Conservation (phyloP, 2,113 vertebrate species). For the Progne subis region DNA sequence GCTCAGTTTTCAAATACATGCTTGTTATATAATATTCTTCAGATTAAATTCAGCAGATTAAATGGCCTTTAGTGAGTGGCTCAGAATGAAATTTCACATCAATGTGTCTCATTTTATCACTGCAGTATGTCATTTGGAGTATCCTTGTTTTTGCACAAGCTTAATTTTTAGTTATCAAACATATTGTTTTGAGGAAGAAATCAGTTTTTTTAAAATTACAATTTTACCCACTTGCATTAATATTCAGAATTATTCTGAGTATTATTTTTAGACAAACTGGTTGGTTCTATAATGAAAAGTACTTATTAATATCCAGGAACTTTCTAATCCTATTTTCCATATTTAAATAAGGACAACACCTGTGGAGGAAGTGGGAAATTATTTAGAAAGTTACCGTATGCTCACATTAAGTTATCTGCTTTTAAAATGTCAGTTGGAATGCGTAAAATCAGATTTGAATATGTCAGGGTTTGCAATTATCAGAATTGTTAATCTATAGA, state of each 20-base stretch:
- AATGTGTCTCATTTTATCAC: neutral
- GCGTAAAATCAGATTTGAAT: neutral
- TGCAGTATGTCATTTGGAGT: neutral
- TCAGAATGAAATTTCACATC: neutral
- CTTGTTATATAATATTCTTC: neutral
- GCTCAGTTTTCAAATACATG: neutral
- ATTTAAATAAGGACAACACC: neutral
- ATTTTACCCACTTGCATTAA: neutral
- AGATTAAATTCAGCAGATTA: neutral
- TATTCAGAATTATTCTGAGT: neutral
- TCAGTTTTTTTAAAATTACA: accelerated
- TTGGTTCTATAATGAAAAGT: neutral
- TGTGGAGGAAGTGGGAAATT: neutral
- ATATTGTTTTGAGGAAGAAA: neutral
- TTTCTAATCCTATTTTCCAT: neutral
- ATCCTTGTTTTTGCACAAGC: neutral
- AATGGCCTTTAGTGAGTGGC: neutral
- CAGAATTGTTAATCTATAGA: neutral
- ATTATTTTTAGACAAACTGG: neutral
- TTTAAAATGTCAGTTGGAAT: neutral
- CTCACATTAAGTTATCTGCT: neutral
- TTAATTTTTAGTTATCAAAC: neutral
- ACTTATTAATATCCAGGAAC: neutral
- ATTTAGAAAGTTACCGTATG: neutral
- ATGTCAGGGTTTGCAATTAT: neutral